Evolutionary conservation across 2,797 vertebrate genomes (phyloP).

Genomic region (Acanthornis magna): DNA sequence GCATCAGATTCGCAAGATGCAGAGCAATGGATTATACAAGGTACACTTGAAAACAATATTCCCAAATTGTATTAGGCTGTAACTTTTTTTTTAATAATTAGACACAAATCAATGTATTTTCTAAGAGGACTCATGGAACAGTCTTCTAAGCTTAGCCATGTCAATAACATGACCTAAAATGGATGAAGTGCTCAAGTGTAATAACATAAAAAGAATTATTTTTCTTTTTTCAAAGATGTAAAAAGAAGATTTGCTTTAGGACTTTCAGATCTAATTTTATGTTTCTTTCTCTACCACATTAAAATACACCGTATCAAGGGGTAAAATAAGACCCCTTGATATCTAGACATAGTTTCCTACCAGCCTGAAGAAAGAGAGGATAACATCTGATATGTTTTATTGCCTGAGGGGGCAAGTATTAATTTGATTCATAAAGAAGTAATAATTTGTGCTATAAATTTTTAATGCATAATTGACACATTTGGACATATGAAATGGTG

Average conservation of each 20-base stretch:
- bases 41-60: background rate
- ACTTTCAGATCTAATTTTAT: background rate
- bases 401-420: background rate
- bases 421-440: constrained; percentile 3
- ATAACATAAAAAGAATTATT: background rate
- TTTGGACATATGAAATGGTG: background rate
- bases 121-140: background rate
- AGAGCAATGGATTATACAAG: background rate
- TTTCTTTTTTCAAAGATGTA: background rate
- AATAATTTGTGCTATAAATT: background rate
- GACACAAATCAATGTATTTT: background rate
- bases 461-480: background rate
- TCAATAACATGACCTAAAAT: background rate
- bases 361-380: background rate
- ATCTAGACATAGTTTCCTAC: background rate
- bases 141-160: background rate
- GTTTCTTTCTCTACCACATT: background rate
- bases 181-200: background rate
- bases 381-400: background rate
- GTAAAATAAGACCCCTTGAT: background rate
- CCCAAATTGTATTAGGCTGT: background rate
- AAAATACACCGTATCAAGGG: background rate
- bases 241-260: background rate
- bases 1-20: background rate
- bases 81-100: background rate